Conservation (phyloP, 2,797 vertebrate species). For the Sylvia borin region DNA sequence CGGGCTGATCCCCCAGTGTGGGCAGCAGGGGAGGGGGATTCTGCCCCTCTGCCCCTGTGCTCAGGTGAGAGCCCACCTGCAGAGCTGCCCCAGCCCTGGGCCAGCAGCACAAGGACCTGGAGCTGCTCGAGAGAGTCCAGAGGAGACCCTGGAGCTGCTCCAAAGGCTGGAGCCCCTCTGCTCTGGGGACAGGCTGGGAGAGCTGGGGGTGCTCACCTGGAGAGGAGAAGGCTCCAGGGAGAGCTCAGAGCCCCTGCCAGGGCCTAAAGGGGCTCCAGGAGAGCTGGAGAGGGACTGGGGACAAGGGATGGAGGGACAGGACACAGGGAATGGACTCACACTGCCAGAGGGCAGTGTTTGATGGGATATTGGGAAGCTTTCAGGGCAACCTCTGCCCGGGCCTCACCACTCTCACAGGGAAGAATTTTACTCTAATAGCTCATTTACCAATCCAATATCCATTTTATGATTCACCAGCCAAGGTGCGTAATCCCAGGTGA, state of each 20-base stretch:
- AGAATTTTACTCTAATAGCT: not conserved
- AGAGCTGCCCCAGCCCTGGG: not conserved
- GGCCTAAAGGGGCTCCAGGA: not conserved
- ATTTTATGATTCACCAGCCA: not conserved
- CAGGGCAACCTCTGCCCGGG: not conserved
- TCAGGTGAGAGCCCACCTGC: not conserved
- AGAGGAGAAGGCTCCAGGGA: not conserved
- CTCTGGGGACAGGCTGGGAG: not conserved
- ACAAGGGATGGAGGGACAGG: not conserved
- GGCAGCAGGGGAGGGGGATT: fast-evolving
- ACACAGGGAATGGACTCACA: not conserved
- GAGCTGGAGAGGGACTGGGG: not conserved
- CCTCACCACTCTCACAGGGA: not conserved
- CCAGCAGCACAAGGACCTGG: not conserved
- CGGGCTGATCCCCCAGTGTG: fast-evolving
- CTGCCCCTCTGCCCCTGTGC: not conserved
- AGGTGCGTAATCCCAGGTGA: not conserved
- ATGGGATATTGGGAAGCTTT: not conserved
- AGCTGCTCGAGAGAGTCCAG: not conserved
- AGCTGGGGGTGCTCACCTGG: not conserved
- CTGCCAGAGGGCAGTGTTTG: fast-evolving
- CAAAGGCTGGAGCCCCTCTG: not conserved
- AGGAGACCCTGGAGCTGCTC: not conserved
- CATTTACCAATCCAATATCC: not conserved
- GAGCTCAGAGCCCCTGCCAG: not conserved